Percentiles rank a stretch among this genome's conserved stretches.
These are phyloP conservation scores for Ephydatia muelleri DNA, from an alignment of 37 sponge, comb jelly and placozoan genomes.

Conservation along the genomic window DNA sequence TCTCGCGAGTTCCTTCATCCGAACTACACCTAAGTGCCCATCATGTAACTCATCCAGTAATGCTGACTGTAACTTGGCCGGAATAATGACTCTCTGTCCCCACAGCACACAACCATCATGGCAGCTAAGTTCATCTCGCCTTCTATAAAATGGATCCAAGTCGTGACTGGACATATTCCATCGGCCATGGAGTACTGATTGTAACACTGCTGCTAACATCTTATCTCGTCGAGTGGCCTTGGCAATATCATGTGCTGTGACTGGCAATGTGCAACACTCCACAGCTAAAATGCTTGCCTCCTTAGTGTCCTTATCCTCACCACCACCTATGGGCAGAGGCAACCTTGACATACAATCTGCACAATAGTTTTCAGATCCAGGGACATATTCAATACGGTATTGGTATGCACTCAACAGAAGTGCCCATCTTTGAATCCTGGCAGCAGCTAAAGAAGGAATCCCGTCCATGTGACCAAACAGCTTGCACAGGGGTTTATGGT, in stretches of 20 bases:
- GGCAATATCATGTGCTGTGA: slow-evolving; percentile 19
- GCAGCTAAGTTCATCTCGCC: slow-evolving; percentile 11
- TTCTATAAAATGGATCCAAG: neutral
- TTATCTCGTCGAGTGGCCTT: slow-evolving; percentile 22
- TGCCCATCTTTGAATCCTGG: slow-evolving; percentile 44
- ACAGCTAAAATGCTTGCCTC: neutral
- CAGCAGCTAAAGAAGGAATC: slow-evolving; percentile 35
- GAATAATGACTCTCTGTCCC: slow-evolving; percentile 18
- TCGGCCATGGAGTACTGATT: slow-evolving; percentile 33
- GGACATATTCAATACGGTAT: slow-evolving; percentile 35
- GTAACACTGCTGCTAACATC: slow-evolving; percentile 40
- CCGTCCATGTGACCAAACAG: slow-evolving; percentile 37
- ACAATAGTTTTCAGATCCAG: too few species aligned
- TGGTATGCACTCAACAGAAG: slow-evolving; percentile 22
- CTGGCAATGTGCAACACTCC: slow-evolving; percentile 4
- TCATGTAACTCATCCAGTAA: slow-evolving; percentile 21
- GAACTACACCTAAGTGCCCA: slow-evolving; percentile 10
- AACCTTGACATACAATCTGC: too few species aligned
- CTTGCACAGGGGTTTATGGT: slow-evolving; percentile 41
- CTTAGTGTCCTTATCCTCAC: too few species aligned
- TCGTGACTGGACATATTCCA: neutral
- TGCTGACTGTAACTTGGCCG: neutral
- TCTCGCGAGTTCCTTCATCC: slow-evolving; percentile 31
- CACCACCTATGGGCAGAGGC: slow-evolving; percentile 1
- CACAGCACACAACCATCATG: slow-evolving; percentile 14